These are phyloP conservation scores for Psittacula echo DNA, from an alignment of 2,797 vertebrate genomes.

Conservation along the genomic window DNA sequence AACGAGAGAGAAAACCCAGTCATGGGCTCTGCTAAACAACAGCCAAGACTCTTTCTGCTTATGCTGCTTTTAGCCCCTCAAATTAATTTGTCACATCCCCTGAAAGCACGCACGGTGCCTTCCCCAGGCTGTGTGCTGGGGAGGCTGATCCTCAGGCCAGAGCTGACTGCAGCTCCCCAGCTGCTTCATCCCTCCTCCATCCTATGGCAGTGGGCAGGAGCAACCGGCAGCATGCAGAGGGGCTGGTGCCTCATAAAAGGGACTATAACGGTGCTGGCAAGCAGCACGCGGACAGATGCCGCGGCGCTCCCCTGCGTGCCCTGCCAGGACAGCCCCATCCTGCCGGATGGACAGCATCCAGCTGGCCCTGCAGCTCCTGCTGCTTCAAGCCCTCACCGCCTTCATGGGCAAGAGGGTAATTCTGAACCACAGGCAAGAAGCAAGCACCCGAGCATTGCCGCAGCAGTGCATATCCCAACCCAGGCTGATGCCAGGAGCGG, in stretches of 20 bases:
- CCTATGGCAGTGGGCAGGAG: slow-evolving; percentile 1
- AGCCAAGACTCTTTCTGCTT: slow-evolving; percentile 21
- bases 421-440: background rate
- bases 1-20: background rate
- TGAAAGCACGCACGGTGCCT: background rate
- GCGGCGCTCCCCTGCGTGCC: background rate
- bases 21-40: background rate
- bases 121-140: slow-evolving; percentile 26
- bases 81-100: slow-evolving; percentile 51
- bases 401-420: background rate
- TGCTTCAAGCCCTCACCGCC: background rate
- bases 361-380: background rate
- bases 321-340: slow-evolving; percentile 40
- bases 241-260: slow-evolving; percentile 56
- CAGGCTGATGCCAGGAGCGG: background rate
- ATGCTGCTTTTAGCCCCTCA: slow-evolving; percentile 48
- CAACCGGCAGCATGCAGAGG: slow-evolving; percentile 8
- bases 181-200: slow-evolving; percentile 38
- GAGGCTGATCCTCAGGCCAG: slow-evolving; percentile 33
- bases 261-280: background rate
- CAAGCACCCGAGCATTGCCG: rapidly evolving
- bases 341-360: background rate
- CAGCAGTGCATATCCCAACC: rapidly evolving
- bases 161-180: slow-evolving; percentile 48
- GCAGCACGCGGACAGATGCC: background rate